Percentiles rank a stretch among this genome's conserved stretches.
Conservation (phyloP, 2,888 invertebrate genomes). For the Laspeyria flexula region DNA sequence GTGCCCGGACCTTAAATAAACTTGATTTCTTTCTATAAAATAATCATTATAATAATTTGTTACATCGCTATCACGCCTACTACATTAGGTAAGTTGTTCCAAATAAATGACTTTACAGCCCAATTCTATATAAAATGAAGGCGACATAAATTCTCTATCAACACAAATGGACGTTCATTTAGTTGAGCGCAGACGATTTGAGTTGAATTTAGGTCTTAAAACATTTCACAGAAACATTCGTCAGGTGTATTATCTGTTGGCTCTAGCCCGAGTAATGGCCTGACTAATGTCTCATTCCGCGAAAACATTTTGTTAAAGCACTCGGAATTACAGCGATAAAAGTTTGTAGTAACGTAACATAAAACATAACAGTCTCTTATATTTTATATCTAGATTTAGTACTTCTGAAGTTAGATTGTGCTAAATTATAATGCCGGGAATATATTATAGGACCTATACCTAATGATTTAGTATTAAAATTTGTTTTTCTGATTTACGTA, state of each 20-base stretch:
- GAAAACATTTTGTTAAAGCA: conserved; percentile 16
- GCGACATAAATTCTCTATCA: conserved; percentile 30
- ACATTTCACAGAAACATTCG: conserved; percentile 9
- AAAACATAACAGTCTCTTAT: background rate
- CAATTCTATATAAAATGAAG: conserved; percentile 26
- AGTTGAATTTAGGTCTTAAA: conserved; percentile 18
- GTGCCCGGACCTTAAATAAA: no score
- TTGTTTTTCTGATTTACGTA: no score
- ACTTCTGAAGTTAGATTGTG: background rate
- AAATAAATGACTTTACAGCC: background rate
- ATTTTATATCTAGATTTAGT: background rate
- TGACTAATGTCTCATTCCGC: conserved; percentile 15
- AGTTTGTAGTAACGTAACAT: background rate
- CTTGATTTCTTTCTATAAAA: no score
- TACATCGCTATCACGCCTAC: background rate
- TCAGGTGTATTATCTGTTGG: conserved; percentile 9
- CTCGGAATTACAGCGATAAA: conserved; percentile 8
- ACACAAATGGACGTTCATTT: conserved; percentile 19
- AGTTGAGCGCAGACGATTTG: conserved; percentile 14
- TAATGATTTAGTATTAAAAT: no score
- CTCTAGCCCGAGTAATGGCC: conserved; percentile 11
- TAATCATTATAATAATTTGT: background rate
- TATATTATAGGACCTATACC: no score
- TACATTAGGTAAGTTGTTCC: background rate
- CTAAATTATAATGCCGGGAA: no score